Evolutionary conservation across 2,888 invertebrate species (phyloP), one percentile per base, ranked within the genome.

Genomic region (Sericinus montela): DNA sequence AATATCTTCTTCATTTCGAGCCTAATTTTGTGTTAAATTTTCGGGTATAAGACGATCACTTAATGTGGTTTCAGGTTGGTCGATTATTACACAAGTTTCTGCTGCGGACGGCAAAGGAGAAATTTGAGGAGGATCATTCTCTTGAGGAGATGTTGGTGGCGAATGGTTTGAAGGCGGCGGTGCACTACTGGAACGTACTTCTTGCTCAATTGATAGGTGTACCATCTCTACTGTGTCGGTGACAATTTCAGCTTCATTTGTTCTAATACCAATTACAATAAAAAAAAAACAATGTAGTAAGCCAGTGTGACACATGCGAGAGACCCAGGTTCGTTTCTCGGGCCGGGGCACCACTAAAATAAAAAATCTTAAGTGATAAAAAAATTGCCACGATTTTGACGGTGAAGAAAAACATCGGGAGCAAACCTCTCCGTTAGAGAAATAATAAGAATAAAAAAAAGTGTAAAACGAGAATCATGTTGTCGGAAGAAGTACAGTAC

Each of bases 31-130:
- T 46, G 62, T 59, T 76, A 69, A 72, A 66, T 70, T 66, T 40
- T 67, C 62, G 38, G 57, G 55, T 19, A 54, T 58, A 28, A 50
- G 59, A 47, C 50, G 51, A 40, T 47, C 50, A 11, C 53, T 56
- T 13, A 38, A 45, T 32, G 53, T 53, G 14, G 32, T 54, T 47
- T 58, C 60, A n/a, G 67, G 55, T 23, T 67, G 59, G 44, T 81
- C 80, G 52, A 82, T 75, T 37, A 71, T 73, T 55, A 83, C 74
- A 53, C 66, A 69, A 1, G 79, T 82, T 53, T 80, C 78, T 10
- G 62, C 53, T 32, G 59, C 46, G 47, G 53, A 54, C 29, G 53
- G 57, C 7, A 52, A 25, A 45, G 56, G 41, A 43, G 54, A 10
- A 45, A 54, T 54, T 43, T 54, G 55, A 9, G 67, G 63, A 9